phyloP scores from a whole-genome alignment of 1,140 invertebrate genomes.

The Caerostris extrusa region DNA sequence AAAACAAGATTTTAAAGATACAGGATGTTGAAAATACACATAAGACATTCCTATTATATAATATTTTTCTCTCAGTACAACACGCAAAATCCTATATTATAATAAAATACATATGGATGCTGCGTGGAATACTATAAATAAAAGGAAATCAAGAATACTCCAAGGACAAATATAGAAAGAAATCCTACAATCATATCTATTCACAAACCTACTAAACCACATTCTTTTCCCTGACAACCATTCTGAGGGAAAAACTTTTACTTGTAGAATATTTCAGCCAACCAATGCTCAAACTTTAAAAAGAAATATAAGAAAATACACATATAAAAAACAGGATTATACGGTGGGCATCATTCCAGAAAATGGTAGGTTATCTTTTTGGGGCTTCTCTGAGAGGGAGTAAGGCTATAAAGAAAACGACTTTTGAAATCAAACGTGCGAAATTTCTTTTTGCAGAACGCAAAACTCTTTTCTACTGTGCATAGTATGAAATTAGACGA shows the following conservation, averaged over 20 bases:
- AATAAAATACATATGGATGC: no score
- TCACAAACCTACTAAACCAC: neutral
- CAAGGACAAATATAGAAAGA: neutral
- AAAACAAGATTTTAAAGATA: no score
- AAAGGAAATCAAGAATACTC: neutral
- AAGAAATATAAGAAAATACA: no score
- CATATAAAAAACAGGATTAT: neutral
- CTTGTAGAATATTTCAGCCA: neutral
- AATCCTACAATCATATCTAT: neutral
- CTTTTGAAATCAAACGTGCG: constrained; percentile 30
- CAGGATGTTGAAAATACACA: no score
- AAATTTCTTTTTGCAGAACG: neutral
- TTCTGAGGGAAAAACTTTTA: neutral
- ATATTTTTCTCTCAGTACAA: no score
- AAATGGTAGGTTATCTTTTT: neutral
- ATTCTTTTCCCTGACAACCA: neutral
- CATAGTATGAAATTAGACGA: neutral
- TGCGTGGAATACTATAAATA: no score
- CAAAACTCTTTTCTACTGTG: neutral
- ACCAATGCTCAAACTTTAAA: neutral
- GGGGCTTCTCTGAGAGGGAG: neutral
- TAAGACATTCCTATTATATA: no score
- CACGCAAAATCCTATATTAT: no score
- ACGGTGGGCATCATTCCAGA: neutral
- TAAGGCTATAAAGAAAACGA: constrained; percentile 22